phyloP scores from a whole-genome alignment of 2,888 invertebrate species.

The Crossocerus cetratus region DNA sequence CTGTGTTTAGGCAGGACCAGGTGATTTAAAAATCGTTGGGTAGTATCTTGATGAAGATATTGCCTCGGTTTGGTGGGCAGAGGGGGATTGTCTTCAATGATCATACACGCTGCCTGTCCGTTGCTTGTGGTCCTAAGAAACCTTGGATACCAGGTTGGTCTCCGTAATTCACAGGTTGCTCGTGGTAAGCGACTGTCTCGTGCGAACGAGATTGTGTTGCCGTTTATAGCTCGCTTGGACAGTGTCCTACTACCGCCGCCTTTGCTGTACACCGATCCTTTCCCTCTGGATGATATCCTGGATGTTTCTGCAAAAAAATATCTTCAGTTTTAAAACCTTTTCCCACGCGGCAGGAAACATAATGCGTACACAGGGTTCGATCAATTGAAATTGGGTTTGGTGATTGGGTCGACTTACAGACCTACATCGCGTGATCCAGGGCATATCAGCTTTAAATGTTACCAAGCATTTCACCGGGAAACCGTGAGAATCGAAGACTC shows the following conservation, averaged over 20 bases:
- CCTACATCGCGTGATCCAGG: conserved; percentile 28
- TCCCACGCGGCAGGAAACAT: too few relatives aligned
- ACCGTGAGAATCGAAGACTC: background rate
- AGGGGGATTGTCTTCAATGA: conserved; percentile 76
- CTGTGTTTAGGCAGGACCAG: conserved; percentile 79
- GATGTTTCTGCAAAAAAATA: conserved; percentile 86
- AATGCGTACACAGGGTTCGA: background rate
- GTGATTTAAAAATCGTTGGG: conserved; percentile 74
- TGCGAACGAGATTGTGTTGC: conserved; percentile 71
- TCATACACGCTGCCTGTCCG: conserved; percentile 77
- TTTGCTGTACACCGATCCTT: conserved; percentile 76
- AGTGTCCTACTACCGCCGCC: conserved; percentile 74
- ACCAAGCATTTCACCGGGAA: background rate
- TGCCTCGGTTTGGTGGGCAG: conserved; percentile 75
- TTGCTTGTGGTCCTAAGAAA: conserved; percentile 72
- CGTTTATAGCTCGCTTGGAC: conserved; percentile 70
- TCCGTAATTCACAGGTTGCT: conserved; percentile 64
- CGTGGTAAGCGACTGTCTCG: conserved; percentile 66
- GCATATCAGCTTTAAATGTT: conserved; percentile 29
- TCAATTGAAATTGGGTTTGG: background rate
- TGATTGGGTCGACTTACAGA: conserved; percentile 7
- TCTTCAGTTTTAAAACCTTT: background rate
- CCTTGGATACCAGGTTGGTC: conserved; percentile 68
- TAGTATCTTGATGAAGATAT: conserved; percentile 74
- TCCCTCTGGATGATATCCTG: conserved; percentile 91